Evolutionary conservation across 2,888 invertebrate genomes (phyloP), one percentile per base, ranked within the genome.

Genomic region (Drosophila silvestris): DNA sequence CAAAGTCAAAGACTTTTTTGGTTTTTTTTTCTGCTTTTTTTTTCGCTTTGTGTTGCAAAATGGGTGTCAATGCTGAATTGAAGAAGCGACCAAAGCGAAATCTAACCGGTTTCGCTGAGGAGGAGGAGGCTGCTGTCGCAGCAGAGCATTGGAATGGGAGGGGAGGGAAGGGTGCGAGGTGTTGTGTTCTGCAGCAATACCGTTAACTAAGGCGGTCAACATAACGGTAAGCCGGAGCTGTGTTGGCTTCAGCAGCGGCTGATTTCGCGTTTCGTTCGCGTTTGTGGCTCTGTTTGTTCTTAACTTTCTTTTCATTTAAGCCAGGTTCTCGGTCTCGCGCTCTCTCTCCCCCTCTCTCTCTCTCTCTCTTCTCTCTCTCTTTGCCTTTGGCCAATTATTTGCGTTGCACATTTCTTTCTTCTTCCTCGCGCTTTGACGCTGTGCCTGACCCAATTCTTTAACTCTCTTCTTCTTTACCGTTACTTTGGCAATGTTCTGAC

Each of bases 131-230:
- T 47, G 26, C 1, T 47, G 22, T 14, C 47, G 7, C 47, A 47
- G 14, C 3, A 19, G 9, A 32, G 28, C 5, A 19, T 19, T 14
- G 6, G 14, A 4, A 19, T 28, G 32, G 35, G 5, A 14, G 30
- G 28, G 19, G 22, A n/a, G n/a, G 14, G 4, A 4, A 7, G 5
- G 7, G 0, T 22, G 47, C 7, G 22, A 22, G 44, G 47, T 41
- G 32, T 30, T 35, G 70, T 32, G 68, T 70, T 68, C 74, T 68
- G 72, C 70, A 71, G 53, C 66, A 70, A 62, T 81, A 75, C 90
- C 90, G 85, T 85, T 85, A 85, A 78, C 73, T 64, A 75, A 72
- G 71, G 89, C 90, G 85, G 85, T 85, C 85, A 85, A 89, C 90
- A 88, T 85, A 85, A 85, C 85, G 90, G 85, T 83, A 70, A 63